Evolutionary conservation across 2,113 vertebrate species (phyloP).

Genomic region (Lycaon pictus): DNA sequence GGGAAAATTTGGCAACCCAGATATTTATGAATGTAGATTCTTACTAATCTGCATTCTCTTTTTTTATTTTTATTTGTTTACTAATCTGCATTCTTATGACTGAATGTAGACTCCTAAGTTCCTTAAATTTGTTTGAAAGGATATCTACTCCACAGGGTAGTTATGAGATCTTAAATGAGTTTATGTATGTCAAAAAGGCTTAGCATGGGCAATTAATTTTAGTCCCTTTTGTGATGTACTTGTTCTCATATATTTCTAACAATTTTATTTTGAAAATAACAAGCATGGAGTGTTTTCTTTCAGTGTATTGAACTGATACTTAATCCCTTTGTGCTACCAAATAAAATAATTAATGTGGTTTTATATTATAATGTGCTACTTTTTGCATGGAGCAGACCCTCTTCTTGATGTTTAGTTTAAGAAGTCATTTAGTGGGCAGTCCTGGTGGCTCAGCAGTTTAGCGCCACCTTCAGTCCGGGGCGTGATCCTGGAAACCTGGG

Average conservation of each 20-base stretch:
- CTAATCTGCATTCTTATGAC: background rate
- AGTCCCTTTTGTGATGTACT: constrained; percentile 20
- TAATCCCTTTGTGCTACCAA: background rate
- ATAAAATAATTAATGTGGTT: constrained; percentile 24
- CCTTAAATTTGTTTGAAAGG: background rate
- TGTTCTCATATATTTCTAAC: background rate
- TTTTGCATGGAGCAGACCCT: constrained; percentile 2
- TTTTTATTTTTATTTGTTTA: background rate
- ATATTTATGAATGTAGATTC: background rate
- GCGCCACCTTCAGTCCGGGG: no score
- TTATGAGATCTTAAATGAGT: constrained; percentile 2
- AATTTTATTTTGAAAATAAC: constrained; percentile 32
- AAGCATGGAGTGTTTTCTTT: constrained; percentile 1
- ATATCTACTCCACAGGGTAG: background rate
- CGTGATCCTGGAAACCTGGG: no score
- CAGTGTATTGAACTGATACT: background rate
- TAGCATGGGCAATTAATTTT: background rate
- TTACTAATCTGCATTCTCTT: background rate
- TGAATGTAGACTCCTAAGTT: constrained; percentile 12
- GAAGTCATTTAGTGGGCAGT: constrained; percentile 12
- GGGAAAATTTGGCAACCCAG: background rate
- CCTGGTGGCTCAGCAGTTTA: no score
- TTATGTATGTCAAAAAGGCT: background rate
- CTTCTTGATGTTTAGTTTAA: constrained; percentile 37
- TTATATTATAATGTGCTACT: background rate